Conservation (phyloP, 2,888 invertebrate species). For the Adelognathus sp. region DNA sequence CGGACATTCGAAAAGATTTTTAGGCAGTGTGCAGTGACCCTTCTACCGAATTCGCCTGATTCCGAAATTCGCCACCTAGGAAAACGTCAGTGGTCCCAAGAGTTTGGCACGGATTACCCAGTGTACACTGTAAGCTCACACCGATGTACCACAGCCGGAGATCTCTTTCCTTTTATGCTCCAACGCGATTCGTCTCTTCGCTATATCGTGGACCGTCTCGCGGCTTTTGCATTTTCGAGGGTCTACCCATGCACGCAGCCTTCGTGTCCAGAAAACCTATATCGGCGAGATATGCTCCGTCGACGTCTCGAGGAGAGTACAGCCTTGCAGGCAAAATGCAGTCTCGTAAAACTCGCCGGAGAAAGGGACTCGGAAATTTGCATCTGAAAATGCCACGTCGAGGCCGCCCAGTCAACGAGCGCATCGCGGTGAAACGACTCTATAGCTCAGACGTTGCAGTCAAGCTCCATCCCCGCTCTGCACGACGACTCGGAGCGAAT, state of each 20-base stretch:
- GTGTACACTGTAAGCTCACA: not conserved
- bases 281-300: too few relatives aligned
- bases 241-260: constrained; percentile 9
- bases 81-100: not conserved
- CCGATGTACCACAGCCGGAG: not conserved
- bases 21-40: constrained; percentile 55
- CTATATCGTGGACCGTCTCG: not conserved
- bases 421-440: not conserved
- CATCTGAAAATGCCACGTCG: constrained; percentile 35
- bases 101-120: not conserved
- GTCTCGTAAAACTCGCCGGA: constrained; percentile 1
- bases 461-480: not conserved
- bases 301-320: too few relatives aligned
- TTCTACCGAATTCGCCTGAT: constrained; percentile 13
- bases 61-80: not conserved
- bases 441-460: not conserved
- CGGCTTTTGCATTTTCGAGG: constrained; percentile 10
- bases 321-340: constrained; percentile 27
- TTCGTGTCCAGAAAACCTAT: too few relatives aligned
- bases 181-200: constrained; percentile 23
- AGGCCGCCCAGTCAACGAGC: constrained; percentile 4
- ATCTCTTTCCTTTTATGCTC: constrained; percentile 32
- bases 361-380: constrained; percentile 29
- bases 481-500: constrained; percentile 24
- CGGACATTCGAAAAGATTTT: constrained; percentile 60